These are phyloP conservation scores for Elgonia sp. DNA, from an alignment of 2,888 invertebrate genomes.

Conservation along the genomic window DNA sequence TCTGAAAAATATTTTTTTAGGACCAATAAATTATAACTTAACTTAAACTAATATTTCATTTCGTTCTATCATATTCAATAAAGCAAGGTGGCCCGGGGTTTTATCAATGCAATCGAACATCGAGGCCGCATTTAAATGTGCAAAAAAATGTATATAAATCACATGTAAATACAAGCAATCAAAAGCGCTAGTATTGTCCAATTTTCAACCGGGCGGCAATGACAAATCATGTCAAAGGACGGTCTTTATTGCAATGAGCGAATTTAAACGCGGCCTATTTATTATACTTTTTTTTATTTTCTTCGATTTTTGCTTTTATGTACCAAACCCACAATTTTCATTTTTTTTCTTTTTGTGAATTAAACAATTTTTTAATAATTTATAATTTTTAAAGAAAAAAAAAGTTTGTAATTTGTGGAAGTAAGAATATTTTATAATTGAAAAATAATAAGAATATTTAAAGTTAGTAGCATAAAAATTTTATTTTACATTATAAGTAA, in stretches of 20 bases:
- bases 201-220: conserved; percentile 74
- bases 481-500: no score
- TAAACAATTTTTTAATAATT: background rate
- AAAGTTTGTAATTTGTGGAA: no score
- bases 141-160: conserved; percentile 49
- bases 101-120: conserved; percentile 42
- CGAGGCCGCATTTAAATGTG: conserved; percentile 72
- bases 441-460: no score
- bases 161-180: conserved; percentile 57
- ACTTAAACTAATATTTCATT: background rate
- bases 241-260: conserved; percentile 58
- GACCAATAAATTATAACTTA: no score
- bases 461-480: no score
- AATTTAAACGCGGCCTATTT: conserved; percentile 70
- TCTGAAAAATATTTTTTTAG: no score
- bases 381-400: background rate
- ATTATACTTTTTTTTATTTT: conserved; percentile 11
- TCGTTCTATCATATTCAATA: conserved; percentile 1
- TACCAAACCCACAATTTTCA: conserved; percentile 67
- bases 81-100: conserved; percentile 78
- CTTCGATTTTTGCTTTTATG: conserved; percentile 52
- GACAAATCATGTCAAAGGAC: conserved; percentile 70
- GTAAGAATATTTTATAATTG: no score
- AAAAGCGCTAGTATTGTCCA: conserved; percentile 74
- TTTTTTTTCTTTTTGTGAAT: background rate